Evolutionary conservation across 2,113 vertebrate species (phyloP).

Genomic region (Microcebus griseorufus): DNA sequence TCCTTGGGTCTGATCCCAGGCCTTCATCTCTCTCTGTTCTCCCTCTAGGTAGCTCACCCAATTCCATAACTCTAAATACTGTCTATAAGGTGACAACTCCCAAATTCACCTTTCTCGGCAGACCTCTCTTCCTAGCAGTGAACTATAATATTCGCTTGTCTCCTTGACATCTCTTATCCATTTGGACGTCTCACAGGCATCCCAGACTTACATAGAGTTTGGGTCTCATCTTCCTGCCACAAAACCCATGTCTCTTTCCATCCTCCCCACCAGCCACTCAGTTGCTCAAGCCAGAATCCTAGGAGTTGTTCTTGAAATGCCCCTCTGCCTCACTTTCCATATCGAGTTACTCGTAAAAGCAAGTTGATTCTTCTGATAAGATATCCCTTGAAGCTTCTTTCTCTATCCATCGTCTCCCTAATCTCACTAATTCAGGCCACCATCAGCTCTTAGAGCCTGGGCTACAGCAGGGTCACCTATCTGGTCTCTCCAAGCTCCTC

Average conservation of each 20-base stretch:
- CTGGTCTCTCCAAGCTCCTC: neutral
- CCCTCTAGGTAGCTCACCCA: neutral
- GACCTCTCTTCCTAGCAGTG: neutral
- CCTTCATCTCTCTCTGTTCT: neutral
- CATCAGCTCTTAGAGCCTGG: neutral
- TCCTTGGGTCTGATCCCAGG: neutral
- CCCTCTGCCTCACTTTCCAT: neutral
- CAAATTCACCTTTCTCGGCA: neutral
- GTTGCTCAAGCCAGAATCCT: neutral
- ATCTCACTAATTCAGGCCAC: neutral
- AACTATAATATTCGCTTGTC: rapidly evolving
- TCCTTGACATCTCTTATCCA: neutral
- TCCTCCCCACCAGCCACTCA: neutral
- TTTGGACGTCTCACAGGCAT: neutral
- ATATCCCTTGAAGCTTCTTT: neutral
- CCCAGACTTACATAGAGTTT: neutral
- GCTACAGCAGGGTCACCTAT: neutral
- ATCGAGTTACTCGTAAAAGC: neutral
- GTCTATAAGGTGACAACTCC: neutral
- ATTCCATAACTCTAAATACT: neutral
- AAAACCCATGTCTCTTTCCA: neutral
- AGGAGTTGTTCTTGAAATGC: neutral
- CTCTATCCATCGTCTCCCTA: neutral
- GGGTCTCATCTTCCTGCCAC: neutral
- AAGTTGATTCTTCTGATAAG: neutral